A percentile compares a stretch with the other conserved stretches of the same genome.
phyloP scores from a whole-genome alignment of 2,888 invertebrate species.

The Pecten maximus region DNA sequence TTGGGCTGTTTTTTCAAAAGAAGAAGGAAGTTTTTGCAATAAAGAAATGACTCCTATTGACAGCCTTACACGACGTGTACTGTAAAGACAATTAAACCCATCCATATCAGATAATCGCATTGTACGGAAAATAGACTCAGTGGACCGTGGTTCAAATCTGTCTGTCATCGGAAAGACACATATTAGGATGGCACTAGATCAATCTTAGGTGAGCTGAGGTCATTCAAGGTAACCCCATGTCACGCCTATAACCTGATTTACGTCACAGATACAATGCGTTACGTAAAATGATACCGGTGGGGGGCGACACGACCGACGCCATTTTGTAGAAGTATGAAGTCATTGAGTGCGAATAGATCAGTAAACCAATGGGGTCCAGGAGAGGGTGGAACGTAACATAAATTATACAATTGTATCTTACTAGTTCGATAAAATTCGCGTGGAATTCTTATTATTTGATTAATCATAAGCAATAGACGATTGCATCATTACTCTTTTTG shows the following conservation, averaged over 20 bases:
- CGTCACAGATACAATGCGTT: slow-evolving; percentile 11
- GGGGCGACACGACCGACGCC: slow-evolving; percentile 9
- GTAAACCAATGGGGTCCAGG: background rate
- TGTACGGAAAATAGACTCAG: background rate
- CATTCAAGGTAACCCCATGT: background rate
- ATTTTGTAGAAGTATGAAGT: background rate
- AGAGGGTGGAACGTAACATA: too few relatives aligned
- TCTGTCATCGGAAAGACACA: background rate
- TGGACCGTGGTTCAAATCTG: background rate
- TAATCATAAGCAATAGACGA: too few relatives aligned
- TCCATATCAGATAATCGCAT: background rate
- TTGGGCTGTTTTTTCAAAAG: too few relatives aligned
- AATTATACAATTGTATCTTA: too few relatives aligned
- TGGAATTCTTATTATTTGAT: too few relatives aligned
- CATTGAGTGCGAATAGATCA: background rate
- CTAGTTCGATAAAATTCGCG: too few relatives aligned
- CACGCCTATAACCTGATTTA: background rate
- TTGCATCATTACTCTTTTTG: too few relatives aligned
- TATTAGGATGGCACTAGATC: background rate
- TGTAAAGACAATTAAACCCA: background rate
- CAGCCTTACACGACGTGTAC: background rate
- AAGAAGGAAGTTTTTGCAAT: background rate
- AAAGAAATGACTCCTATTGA: background rate
- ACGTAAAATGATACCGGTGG: background rate
- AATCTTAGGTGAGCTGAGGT: background rate